Percentiles rank a stretch among this genome's conserved stretches.
phyloP scores from a whole-genome alignment of 2,797 vertebrate genomes.

The Ceryle rudis region DNA sequence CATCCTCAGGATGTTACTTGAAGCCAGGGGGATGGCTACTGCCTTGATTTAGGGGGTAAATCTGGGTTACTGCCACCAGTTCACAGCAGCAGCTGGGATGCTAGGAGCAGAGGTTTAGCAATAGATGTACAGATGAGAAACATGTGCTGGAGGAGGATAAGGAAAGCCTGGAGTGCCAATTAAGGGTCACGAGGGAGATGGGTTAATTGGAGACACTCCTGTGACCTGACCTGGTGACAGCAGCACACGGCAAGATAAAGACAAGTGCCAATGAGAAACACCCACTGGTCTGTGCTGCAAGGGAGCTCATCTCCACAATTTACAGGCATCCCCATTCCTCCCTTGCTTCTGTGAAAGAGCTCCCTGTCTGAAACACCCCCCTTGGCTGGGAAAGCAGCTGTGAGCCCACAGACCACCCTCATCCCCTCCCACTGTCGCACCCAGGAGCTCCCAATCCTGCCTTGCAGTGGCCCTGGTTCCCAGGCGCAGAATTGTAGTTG shows the following conservation, averaged over 20 bases:
- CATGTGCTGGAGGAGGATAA: not conserved
- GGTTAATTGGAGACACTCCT: constrained; percentile 41
- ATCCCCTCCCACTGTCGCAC: not conserved
- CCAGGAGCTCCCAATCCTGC: not conserved
- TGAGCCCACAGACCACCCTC: not conserved
- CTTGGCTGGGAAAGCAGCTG: not conserved
- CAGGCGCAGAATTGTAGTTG: not conserved
- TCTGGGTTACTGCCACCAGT: not conserved
- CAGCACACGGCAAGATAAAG: accelerated
- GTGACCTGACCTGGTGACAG: not conserved
- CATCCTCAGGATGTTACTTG: not conserved
- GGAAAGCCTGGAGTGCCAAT: constrained; percentile 4
- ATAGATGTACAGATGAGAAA: not conserved
- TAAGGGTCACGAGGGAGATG: not conserved
- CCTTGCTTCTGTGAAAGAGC: not conserved
- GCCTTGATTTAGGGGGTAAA: not conserved
- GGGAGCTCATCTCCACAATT: not conserved
- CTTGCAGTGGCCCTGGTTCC: accelerated
- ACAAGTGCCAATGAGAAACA: not conserved
- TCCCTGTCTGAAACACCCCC: not conserved
- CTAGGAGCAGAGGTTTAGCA: not conserved
- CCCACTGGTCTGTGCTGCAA: not conserved
- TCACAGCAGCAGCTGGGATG: not conserved
- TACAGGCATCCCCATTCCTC: not conserved
- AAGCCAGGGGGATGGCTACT: not conserved